Evolutionary conservation across 1,140 invertebrate genomes (phyloP).

Genomic region (Trachymyrmex cornetzi): DNA sequence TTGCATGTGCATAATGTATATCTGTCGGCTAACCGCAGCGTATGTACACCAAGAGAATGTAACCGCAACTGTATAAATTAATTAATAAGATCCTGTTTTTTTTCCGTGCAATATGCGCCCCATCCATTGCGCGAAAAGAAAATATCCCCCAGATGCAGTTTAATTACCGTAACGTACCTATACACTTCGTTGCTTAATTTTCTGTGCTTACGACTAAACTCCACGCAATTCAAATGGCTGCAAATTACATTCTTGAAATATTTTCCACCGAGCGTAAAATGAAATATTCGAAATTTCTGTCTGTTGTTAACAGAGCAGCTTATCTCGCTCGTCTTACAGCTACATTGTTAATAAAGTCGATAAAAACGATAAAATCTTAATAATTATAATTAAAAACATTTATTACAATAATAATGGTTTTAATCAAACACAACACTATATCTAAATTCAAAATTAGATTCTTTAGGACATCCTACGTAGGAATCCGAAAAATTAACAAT

Average conservation of each 20-base stretch:
- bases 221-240: slow-evolving; percentile 4
- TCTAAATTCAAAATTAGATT: slow-evolving; percentile 3
- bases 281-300: slow-evolving; percentile 36
- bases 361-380: not conserved
- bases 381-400: not conserved
- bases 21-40: slow-evolving; percentile 2
- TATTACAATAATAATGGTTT: not conserved
- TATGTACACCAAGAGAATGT: not conserved
- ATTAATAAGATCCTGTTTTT: slow-evolving; percentile 21
- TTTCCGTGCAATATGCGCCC: not conserved
- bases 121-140: slow-evolving; percentile 13
- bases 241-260: slow-evolving; percentile 44
- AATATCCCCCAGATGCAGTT: slow-evolving; percentile 26
- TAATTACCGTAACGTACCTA: slow-evolving; percentile 23
- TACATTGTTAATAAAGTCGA: not conserved
- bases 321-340: not conserved
- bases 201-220: slow-evolving; percentile 7
- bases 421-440: not conserved
- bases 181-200: slow-evolving; percentile 33
- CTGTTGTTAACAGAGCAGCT: not conserved
- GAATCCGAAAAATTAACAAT: not conserved
- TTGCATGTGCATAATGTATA: not conserved
- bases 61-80: slow-evolving; percentile 11
- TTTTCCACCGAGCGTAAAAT: slow-evolving; percentile 9
- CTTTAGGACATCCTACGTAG: not conserved